These are phyloP conservation scores for Stictonetta naevosa DNA, from an alignment of 2,113 vertebrate genomes.

Conservation along the genomic window DNA sequence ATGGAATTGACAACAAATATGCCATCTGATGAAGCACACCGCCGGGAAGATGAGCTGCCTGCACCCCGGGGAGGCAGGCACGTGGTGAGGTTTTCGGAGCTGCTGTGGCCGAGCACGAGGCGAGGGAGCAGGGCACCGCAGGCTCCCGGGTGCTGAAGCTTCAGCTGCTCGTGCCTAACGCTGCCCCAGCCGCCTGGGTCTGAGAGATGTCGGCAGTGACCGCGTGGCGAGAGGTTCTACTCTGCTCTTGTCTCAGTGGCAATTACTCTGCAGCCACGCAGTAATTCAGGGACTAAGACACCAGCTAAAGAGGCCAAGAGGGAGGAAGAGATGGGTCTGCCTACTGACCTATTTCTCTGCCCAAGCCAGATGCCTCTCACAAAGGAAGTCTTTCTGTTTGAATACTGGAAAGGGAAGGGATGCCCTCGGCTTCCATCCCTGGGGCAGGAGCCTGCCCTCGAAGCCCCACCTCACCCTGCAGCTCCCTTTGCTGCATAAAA, in stretches of 20 bases:
- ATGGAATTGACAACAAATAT: constrained; percentile 25
- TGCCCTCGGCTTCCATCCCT: background rate
- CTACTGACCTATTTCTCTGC: background rate
- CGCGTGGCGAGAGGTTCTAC: rapidly evolving
- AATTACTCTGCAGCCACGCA: background rate
- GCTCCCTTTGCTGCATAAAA: background rate
- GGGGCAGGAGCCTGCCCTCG: background rate
- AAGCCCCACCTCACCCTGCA: background rate
- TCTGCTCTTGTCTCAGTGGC: background rate
- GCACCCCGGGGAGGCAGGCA: background rate
- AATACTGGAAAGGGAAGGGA: background rate
- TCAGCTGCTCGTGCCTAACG: rapidly evolving
- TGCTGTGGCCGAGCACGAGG: background rate
- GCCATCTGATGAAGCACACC: background rate
- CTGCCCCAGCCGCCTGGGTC: rapidly evolving
- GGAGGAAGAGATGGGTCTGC: background rate
- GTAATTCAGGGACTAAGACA: background rate
- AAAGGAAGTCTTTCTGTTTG: background rate
- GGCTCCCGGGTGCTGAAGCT: rapidly evolving
- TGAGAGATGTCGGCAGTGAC: background rate
- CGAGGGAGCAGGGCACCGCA: background rate
- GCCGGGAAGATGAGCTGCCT: background rate
- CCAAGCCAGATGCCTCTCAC: background rate
- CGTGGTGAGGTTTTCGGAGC: background rate
- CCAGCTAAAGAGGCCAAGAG: background rate